phyloP scores from a whole-genome alignment of 2,797 vertebrate genomes.

The Xerus rutilus region DNA sequence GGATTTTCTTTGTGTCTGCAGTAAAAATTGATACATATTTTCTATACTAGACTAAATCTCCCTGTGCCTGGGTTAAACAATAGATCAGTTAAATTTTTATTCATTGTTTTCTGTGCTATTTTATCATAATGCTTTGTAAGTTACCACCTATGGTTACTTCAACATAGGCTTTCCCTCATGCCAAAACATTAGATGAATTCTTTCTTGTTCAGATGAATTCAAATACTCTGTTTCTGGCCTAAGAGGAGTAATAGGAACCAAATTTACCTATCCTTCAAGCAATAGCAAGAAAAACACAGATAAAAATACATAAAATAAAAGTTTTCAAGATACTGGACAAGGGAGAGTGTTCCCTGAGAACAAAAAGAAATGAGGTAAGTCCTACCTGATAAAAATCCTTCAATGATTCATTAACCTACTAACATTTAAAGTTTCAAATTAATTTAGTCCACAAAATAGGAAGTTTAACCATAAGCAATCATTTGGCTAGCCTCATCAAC shows the following conservation, averaged over 20 bases:
- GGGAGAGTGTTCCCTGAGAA: background rate
- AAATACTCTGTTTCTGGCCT: background rate
- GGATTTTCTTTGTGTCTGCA: background rate
- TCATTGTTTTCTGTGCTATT: background rate
- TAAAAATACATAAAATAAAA: background rate
- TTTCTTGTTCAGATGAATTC: background rate
- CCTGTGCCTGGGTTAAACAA: background rate
- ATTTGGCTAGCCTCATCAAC: conserved; percentile 45
- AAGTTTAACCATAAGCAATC: background rate
- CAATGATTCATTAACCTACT: background rate
- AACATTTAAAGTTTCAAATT: conserved; percentile 15
- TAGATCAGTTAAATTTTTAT: background rate
- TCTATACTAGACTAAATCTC: background rate
- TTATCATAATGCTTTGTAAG: background rate
- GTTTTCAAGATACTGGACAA: conserved; percentile 10
- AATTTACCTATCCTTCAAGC: background rate
- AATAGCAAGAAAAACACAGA: background rate
- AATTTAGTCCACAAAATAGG: background rate
- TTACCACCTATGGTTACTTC: background rate
- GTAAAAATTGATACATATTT: background rate
- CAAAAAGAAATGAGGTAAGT: background rate
- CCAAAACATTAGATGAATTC: background rate
- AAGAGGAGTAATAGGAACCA: background rate
- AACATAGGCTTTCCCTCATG: background rate
- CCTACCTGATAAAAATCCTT: background rate